Percentiles rank a stretch among this genome's conserved stretches.
phyloP scores from a whole-genome alignment of 2,888 invertebrate species.

The Dichetophora obliterata region DNA sequence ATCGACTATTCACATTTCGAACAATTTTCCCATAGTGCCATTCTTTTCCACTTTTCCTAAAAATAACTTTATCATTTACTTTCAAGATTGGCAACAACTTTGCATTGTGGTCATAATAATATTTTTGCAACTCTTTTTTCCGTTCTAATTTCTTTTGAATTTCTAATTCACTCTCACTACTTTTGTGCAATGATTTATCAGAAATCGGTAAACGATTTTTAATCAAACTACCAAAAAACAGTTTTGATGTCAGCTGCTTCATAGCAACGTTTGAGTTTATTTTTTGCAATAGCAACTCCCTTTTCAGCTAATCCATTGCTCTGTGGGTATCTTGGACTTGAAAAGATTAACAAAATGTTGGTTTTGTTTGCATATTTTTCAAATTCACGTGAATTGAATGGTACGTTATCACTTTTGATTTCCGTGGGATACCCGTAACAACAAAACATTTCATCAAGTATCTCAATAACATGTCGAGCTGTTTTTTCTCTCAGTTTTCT shows the following conservation, averaged over 20 bases:
- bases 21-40: too few relatives aligned
- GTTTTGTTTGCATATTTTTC: conserved; percentile 19
- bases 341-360: conserved; percentile 39
- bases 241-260: too few relatives aligned
- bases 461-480: conserved; percentile 25
- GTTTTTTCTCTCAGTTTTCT: conserved; percentile 34
- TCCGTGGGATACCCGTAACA: conserved; percentile 52
- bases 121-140: conserved; percentile 45
- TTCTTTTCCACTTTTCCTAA: conserved; percentile 47
- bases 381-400: conserved; percentile 41
- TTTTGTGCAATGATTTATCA: too few relatives aligned
- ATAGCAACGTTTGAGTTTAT: conserved; percentile 47
- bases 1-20: too few relatives aligned
- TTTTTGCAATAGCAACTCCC: conserved; percentile 46
- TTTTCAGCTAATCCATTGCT: conserved; percentile 44
- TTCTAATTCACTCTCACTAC: too few relatives aligned
- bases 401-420: conserved; percentile 44
- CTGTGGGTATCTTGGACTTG: conserved; percentile 42
- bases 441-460: conserved; percentile 39
- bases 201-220: too few relatives aligned
- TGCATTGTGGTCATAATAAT: conserved; percentile 43
- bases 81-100: conserved; percentile 41
- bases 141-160: conserved; percentile 37
- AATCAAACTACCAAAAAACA: too few relatives aligned
- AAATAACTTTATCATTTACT: conserved; percentile 43